A percentile compares a stretch with the other conserved stretches of the same genome.
Evolutionary conservation across 2,888 invertebrate genomes (phyloP).

Genomic region (Strigamia crassipes): DNA sequence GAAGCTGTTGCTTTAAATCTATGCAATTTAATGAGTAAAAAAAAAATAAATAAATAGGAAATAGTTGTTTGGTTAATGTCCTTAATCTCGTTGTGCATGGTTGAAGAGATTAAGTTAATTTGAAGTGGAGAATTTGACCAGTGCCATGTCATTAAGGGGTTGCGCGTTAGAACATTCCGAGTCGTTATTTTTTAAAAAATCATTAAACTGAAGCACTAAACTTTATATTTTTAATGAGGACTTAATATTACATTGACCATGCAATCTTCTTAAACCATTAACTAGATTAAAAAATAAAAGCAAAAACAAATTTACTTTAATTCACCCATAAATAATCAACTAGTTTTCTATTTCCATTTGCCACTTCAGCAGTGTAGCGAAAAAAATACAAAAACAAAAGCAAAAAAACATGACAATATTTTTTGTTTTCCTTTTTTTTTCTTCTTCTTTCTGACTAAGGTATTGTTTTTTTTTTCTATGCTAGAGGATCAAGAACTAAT

Average conservation of each 20-base stretch:
- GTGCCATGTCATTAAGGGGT: not conserved
- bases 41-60: not conserved
- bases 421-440: not conserved
- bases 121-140: conserved; percentile 12
- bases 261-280: not conserved
- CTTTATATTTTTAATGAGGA: conserved; percentile 23
- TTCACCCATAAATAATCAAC: not conserved
- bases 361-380: not conserved
- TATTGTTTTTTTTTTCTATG: not conserved
- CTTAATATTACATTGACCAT: conserved; percentile 12
- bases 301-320: not conserved
- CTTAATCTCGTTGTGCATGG: not conserved
- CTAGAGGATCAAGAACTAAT: not conserved
- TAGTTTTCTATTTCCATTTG: not conserved
- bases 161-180: not conserved
- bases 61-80: conserved; percentile 1
- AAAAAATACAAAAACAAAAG: not conserved
- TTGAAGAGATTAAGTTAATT: conserved; percentile 28
- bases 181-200: not conserved
- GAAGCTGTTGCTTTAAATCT: not conserved
- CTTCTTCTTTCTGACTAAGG: not conserved
- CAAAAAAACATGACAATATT: not conserved
- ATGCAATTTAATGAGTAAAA: not conserved
- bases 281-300: not conserved
- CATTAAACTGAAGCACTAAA: not conserved